Evolutionary conservation across 30 jellyfish, hydroid and myxozoan genomes (phyloP), one percentile per base, ranked within the genome.

Genomic region (Cassiopea andromeda): DNA sequence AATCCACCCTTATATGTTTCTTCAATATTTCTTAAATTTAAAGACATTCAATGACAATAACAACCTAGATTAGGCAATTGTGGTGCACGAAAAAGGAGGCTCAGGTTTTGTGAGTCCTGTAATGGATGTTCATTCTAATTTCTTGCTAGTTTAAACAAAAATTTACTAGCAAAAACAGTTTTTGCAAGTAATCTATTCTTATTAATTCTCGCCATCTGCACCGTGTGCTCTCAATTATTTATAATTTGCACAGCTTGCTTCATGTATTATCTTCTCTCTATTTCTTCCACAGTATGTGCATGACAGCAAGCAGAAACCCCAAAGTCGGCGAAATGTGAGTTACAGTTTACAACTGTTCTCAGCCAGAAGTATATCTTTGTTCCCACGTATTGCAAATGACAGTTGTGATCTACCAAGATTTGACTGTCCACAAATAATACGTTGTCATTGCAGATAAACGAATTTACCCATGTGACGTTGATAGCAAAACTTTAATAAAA

Each of bases 251-350:
- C 38, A 27, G 38, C 38, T 27, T 27, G 38, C 38, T 27, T 27
- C 38, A 27, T 27, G n/a, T 66, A 5, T 66, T 14, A 19, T 19
- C 54, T 70, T 19, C 15, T 18, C 44, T 67, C 27, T 67, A 18
- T 67, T 16, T 70, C 46, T 7, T 17, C 60, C 9, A 54, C 46
- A 67, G 83, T 60, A 49, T 71, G 81, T 68, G 82, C 17, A 45
- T 48, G 83, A 67, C 82, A 17, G 79, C 89, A 38, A 68, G 78
- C 69, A 80, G 89, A 60, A 80, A 80, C 48, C 89, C 89, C 45
- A 80, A 80, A 60, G 19, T 17, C 15, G 89, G 89, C 60, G 89
- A 67, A 46, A 46, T 75, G 84, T 75, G 46, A 75, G 84, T 75
- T 45, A 13, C 15, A 16, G 54, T 14, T 19, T 16, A 19, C 27